Evolutionary conservation across 2,113 vertebrate species (phyloP), one percentile per base, ranked within the genome.

Genomic region (Myotis brandtii): DNA sequence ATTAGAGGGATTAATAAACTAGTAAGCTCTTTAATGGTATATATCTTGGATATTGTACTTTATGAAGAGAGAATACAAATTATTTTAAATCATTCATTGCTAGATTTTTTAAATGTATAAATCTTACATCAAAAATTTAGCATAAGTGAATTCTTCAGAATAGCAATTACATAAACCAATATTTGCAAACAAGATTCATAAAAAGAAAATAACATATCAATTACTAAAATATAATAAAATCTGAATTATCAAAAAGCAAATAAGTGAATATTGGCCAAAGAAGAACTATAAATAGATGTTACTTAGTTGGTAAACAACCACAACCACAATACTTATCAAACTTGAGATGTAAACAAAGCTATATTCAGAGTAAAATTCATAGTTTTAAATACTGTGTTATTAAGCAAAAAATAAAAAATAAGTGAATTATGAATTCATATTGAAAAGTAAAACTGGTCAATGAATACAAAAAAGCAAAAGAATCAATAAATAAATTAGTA

Each of bases 331-430:
- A 40, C 2, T 69, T 46, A 67, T 16, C 40, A 94, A 52, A 52
- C 16, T 30, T 72, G 34, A 84, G 9, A 46, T 66, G 6, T 77
- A 94, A 52, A 43, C 64, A 84, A 80, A 93, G 27, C 48, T 76
- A 3, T 75, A 69, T 69, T 81, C 25, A 96, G 20, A 94, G 48
- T 93, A 91, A 93, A 93, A 89, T 67, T 76, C 12, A 54, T 85
- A 80, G 27, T 12, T 89, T 91, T 72, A 67, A 72, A 62, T 50
- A 9, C 3, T 56, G 77, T 46, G 50, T 32, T 56, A 72, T 77
- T 62, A 80, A 90, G 17, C 1, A 50, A 83, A n/a, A 89, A 77
- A 70, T 34, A 5, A 77, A 77, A 84, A 54, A 64, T 32, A 76
- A 69, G 6, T 32, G 5, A 91, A 88, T 56, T 64, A 17, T 84